Conservation (phyloP, 2,797 vertebrate species). For the Phylloscopus collybita region DNA sequence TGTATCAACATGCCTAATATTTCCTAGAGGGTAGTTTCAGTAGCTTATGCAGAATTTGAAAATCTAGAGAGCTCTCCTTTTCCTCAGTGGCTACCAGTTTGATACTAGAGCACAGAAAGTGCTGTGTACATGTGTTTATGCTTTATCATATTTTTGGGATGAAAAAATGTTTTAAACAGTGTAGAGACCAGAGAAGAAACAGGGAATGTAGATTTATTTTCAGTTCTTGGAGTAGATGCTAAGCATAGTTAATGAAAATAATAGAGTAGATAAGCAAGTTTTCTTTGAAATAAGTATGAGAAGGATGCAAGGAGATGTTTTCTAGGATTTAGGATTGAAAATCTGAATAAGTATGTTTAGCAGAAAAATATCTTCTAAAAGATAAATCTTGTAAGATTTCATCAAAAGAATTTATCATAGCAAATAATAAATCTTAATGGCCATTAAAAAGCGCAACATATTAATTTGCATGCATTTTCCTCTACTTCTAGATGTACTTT, state of each 20-base stretch:
- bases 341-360: neutral
- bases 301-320: neutral
- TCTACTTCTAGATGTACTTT: neutral
- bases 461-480: neutral
- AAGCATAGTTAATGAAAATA: neutral
- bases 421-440: neutral
- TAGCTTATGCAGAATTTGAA: neutral
- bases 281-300: constrained; percentile 15
- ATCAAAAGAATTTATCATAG: neutral
- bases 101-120: neutral
- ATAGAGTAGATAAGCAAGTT: neutral
- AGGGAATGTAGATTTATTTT: neutral
- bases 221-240: neutral
- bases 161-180: neutral
- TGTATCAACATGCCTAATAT: neutral
- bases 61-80: neutral
- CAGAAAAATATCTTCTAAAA: constrained; percentile 11
- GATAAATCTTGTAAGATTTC: constrained; percentile 3
- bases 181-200: constrained; percentile 9
- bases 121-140: neutral
- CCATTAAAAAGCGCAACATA: neutral
- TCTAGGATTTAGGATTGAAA: constrained; percentile 6
- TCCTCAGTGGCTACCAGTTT: neutral
- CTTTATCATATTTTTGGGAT: neutral
- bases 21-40: neutral